Evolutionary conservation across 2,888 invertebrate species (phyloP).

Genomic region (Nezara viridula): DNA sequence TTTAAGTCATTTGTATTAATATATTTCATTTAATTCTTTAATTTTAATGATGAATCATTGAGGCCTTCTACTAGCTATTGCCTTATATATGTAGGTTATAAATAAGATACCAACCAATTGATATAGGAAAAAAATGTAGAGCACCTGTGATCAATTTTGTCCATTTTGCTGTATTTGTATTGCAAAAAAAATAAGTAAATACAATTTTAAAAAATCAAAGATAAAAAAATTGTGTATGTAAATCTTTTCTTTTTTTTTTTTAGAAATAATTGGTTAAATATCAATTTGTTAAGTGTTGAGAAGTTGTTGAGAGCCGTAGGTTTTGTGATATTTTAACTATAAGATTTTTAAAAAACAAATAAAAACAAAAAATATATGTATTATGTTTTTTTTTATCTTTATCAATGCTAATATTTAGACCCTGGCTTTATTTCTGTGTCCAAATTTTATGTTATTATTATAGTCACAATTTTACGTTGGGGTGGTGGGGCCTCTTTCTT

Average conservation of each 20-base stretch:
- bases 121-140: constrained; percentile 31
- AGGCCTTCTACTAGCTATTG: constrained; percentile 56
- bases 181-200: background rate
- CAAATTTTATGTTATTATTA: background rate
- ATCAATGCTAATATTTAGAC: background rate
- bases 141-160: constrained; percentile 56
- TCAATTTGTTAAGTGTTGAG: background rate
- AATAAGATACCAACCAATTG: constrained; percentile 31
- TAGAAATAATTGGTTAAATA: background rate
- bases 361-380: constrained; percentile 25
- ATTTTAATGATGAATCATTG: constrained; percentile 19
- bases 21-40: background rate
- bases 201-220: background rate
- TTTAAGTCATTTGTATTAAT: background rate
- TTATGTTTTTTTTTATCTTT: background rate
- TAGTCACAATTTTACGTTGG: background rate
- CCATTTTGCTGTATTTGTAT: constrained; percentile 1
- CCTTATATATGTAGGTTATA: constrained; percentile 44
- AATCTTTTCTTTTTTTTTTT: background rate
- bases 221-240: constrained; percentile 2
- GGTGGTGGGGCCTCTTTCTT: constrained; percentile 18
- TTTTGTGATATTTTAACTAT: constrained; percentile 48
- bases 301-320: background rate
- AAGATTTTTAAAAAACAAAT: background rate
- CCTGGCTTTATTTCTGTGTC: background rate